Conservation (phyloP, 2,797 vertebrate genomes). For the Dallia pectoralis region DNA sequence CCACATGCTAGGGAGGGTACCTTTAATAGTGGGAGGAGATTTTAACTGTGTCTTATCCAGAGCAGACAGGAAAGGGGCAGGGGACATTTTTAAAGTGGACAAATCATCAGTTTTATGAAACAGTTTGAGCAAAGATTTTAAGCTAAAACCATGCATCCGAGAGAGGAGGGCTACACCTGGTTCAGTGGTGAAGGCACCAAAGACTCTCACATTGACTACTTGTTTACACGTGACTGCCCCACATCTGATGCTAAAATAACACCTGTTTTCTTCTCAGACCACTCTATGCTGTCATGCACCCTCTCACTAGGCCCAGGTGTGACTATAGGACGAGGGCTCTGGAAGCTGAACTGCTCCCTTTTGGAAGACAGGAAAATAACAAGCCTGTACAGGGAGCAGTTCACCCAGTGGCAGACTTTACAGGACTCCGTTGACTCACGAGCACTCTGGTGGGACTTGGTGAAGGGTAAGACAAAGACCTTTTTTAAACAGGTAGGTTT, state of each 20-base stretch:
- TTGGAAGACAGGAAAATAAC: too few relatives aligned
- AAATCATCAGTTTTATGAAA: too few relatives aligned
- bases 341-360: slow-evolving; percentile 37
- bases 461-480: slow-evolving; percentile 25
- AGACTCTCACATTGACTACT: slow-evolving; percentile 25
- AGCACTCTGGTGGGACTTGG: slow-evolving; percentile 45
- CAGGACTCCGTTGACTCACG: slow-evolving; percentile 22
- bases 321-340: slow-evolving; percentile 20
- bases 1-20: too few relatives aligned
- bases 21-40: too few relatives aligned
- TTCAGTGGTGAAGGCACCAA: slow-evolving; percentile 36
- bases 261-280: slow-evolving; percentile 12
- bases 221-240: slow-evolving; percentile 10
- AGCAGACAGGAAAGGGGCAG: too few relatives aligned
- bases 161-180: slow-evolving; percentile 39
- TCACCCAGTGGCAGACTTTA: slow-evolving; percentile 28
- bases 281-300: slow-evolving; percentile 24
- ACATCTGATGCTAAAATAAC: slow-evolving; percentile 22
- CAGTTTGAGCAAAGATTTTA: too few relatives aligned
- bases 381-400: too few relatives aligned
- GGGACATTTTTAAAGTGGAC: too few relatives aligned
- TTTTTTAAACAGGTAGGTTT: slow-evolving; percentile 40
- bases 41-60: too few relatives aligned
- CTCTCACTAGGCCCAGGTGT: background rate
- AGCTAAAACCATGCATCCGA: too few relatives aligned